These are phyloP conservation scores for Cremastinae sp. DNA, from an alignment of 2,888 invertebrate genomes.

Conservation along the genomic window DNA sequence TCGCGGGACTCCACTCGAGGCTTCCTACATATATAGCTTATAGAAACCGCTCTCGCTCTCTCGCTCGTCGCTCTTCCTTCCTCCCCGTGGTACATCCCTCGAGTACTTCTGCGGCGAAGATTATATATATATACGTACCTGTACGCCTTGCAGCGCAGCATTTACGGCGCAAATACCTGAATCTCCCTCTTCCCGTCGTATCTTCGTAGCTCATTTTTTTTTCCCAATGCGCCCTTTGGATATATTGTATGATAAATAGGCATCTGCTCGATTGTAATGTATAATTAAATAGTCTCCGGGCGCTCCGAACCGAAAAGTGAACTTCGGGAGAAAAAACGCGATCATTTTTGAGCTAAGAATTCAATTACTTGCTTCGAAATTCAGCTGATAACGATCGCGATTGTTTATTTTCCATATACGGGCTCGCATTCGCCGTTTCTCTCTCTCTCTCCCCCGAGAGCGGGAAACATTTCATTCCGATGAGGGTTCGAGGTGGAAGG, in stretches of 20 bases:
- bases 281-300: slow-evolving; percentile 27
- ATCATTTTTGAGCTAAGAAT: too few relatives aligned
- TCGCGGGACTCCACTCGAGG: slow-evolving; percentile 63
- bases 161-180: slow-evolving; percentile 62
- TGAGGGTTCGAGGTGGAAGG: neutral
- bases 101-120: slow-evolving; percentile 49
- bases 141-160: slow-evolving; percentile 30
- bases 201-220: slow-evolving; percentile 43
- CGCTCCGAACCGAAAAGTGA: neutral
- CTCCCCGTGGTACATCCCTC: slow-evolving; percentile 31
- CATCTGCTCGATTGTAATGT: slow-evolving; percentile 39
- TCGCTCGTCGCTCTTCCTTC: slow-evolving; percentile 3
- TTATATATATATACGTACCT: slow-evolving; percentile 37
- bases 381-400: too few relatives aligned
- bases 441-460: too few relatives aligned
- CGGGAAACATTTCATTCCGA: neutral
- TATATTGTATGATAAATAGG: slow-evolving; percentile 56
- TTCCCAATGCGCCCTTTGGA: slow-evolving; percentile 10
- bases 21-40: slow-evolving; percentile 38
- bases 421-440: too few relatives aligned
- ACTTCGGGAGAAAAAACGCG: neutral
- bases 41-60: slow-evolving; percentile 48
- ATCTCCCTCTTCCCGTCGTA: slow-evolving; percentile 29
- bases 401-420: too few relatives aligned
- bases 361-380: too few relatives aligned